Evolutionary conservation across 2,888 invertebrate species (phyloP), one percentile per base, ranked within the genome.

Genomic region (Allophyes oxyacanthae): DNA sequence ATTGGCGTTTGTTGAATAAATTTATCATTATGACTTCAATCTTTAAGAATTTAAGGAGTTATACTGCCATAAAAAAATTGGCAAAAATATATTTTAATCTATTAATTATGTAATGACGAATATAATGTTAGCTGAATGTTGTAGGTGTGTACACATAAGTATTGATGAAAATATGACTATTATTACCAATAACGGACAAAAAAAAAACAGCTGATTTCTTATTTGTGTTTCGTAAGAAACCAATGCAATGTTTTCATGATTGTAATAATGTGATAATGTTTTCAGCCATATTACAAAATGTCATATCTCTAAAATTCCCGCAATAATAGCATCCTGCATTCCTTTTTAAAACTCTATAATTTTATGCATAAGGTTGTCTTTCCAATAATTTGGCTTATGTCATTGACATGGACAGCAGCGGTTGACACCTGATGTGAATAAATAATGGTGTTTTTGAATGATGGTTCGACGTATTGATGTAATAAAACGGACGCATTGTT

Each of bases 391-490:
- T 26, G 15, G 14, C 11, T 36, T 38, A 30, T 57, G 53, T 42
- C 57, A 44, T 62, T 64, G 58, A 48, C 14, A 57, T 57, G 59
- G 41, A 33, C 14, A 7, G 37, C 51, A 58, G 37, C 33, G 52
- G 40, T 61, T 55, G 60, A 46, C 65, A 75, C 77, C 65, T 75
- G 75, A 65, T 56, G 37, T 65, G 75, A 77, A 77, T 75, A 60
- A 38, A 32, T 75, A 68, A 75, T 71, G 15, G 13, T 33, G 52
- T 48, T 59, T 50, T 68, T 75, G 57, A 75, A 67, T 77, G 57
- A 77, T 64, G 64, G 34, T 75, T 65, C 64, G 67, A 71, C 62
- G 68, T 65, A 68, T 75, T 77, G 77, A 77, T 77, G 77, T 75
- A 62, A 77, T 75, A 67, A 73, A 67, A 20, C 41, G 32, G 43